Base-by-base conservation (phyloP, 1,140 invertebrate species). In the Zaprionus tsacasi region DNA sequence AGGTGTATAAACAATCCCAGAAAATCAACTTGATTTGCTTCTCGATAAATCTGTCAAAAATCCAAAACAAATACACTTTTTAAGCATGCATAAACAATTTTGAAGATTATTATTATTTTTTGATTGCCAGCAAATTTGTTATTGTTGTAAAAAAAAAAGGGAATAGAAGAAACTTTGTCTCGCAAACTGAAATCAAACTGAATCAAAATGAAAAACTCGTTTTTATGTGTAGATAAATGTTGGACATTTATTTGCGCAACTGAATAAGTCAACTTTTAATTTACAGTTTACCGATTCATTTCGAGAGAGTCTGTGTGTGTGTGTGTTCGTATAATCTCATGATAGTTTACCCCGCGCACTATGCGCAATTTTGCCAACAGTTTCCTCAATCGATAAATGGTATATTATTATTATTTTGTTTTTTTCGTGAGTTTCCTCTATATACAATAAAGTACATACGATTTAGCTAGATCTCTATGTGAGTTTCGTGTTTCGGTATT, bases 211-310 rank as follows among this genome's bases (percentile, higher is more conserved):
- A 63, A 54, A 58, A 67, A 73, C 57, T 40, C 15, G 66, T 69
- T 74, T 69, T 15, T 17, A 1, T 43, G 15, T 35, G 43, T 25
- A 36, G 58, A 63, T 75, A 81, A 75, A 86, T 81, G 74, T 81
- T 65, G 70, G 35, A 54, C 63, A 79, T 80, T 76, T 79, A 77
- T 87, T 82, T 87, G 55, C 67, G 76, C 69, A 78, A 76, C 70
- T 76, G 72, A 74, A 79, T 59, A 67, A 67, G 70, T 72, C 71
- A 76, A 76, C 57, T 82, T 60, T 54, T 52, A 74, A 61, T 58
- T 81, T 74, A 87, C 57, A 70, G 63, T 82, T 82, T 73, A 48
- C 15, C 79, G 57, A 76, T 86, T 76, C 64, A 70, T 74, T 80
- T 70, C 45, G 50, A 76, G 27, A 30, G 27, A 30, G 65, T 48